phyloP scores from a whole-genome alignment of 2,113 vertebrate species.

The Globicephala melas region DNA sequence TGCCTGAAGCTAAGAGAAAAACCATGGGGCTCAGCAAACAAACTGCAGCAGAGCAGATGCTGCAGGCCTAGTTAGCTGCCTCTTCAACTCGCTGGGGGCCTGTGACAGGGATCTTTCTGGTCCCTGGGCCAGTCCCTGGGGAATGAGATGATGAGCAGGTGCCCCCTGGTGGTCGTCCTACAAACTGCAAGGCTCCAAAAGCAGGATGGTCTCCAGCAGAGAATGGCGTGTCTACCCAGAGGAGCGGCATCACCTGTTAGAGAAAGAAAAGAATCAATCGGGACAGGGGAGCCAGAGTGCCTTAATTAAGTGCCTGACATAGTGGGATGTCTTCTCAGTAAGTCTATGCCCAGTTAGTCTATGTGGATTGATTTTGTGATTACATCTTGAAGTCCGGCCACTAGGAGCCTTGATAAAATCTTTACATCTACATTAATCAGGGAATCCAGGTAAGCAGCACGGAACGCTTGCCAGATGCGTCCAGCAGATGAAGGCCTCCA shows the following conservation, averaged over 20 bases:
- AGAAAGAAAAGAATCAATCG: neutral
- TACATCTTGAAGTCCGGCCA: slow-evolving; percentile 67
- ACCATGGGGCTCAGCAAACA: neutral
- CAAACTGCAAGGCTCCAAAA: neutral
- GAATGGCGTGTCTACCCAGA: neutral
- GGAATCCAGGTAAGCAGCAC: slow-evolving; percentile 65
- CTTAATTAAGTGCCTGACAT: slow-evolving; percentile 83
- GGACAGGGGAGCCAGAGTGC: slow-evolving; percentile 13
- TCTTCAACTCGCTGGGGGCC: neutral
- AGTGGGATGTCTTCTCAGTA: slow-evolving; percentile 69
- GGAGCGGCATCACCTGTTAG: neutral
- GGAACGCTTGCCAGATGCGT: slow-evolving; percentile 54
- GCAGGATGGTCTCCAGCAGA: neutral
- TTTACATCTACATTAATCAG: slow-evolving; percentile 74
- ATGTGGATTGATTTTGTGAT: slow-evolving; percentile 82
- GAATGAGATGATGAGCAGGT: neutral
- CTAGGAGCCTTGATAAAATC: slow-evolving; percentile 67
- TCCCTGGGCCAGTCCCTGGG: slow-evolving; percentile 15
- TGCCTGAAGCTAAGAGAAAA: neutral
- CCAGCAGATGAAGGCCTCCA: neutral
- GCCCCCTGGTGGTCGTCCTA: slow-evolving; percentile 43
- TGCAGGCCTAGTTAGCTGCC: neutral
- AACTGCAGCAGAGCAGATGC: neutral
- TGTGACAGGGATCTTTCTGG: neutral
- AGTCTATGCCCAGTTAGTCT: slow-evolving; percentile 73